A percentile compares a stretch with the other conserved stretches of the same genome.
phyloP scores from a whole-genome alignment of 2,797 vertebrate species.

The Neosilurus mollespiculum region DNA sequence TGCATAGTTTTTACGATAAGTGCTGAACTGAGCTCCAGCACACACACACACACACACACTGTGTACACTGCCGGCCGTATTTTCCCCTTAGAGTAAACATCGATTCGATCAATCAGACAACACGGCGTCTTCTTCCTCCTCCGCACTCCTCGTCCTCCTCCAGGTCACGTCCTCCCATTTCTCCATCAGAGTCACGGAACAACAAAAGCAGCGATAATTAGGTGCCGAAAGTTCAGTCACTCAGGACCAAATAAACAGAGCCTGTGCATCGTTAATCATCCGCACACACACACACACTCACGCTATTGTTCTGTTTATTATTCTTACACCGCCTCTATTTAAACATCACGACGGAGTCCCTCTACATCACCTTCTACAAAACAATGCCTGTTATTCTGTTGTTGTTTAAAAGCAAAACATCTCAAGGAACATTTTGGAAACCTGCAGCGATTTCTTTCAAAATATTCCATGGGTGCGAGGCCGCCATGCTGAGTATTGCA shows the following conservation, averaged over 20 bases:
- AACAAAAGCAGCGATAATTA: slow-evolving; percentile 59
- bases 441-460: no score
- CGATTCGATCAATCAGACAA: not conserved
- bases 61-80: not conserved
- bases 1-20: not conserved
- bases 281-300: slow-evolving; percentile 5
- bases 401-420: not conserved
- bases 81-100: not conserved
- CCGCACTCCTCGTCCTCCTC: slow-evolving; percentile 1
- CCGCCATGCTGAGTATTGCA: no score
- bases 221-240: slow-evolving; percentile 46
- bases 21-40: not conserved
- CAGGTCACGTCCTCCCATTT: not conserved
- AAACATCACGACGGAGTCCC: not conserved
- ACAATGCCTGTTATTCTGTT: not conserved
- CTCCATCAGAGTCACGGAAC: slow-evolving; percentile 20
- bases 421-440: no score
- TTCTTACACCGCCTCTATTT: slow-evolving; percentile 2
- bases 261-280: slow-evolving; percentile 61
- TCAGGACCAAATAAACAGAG: slow-evolving; percentile 48
- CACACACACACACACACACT: not conserved
- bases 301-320: not conserved
- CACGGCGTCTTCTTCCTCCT: not conserved
- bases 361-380: slow-evolving; percentile 13
- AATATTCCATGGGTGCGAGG: no score